Conservation (phyloP, 2,888 invertebrate species). For the Drosophila niveifrons region DNA sequence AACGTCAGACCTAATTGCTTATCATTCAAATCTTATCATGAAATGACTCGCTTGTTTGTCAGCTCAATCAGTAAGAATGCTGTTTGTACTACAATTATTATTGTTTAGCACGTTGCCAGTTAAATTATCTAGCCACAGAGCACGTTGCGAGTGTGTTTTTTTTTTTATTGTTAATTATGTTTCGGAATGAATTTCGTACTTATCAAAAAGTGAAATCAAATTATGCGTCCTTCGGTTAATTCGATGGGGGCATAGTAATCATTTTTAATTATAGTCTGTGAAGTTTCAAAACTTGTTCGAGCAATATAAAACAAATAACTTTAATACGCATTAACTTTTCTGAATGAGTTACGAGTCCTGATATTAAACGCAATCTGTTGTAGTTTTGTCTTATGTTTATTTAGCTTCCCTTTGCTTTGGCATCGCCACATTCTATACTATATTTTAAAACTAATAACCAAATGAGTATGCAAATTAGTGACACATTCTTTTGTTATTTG, state of each 20-base stretch:
- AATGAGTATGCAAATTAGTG: no score
- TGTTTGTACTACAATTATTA: not conserved
- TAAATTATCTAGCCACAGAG: not conserved
- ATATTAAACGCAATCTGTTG: no score
- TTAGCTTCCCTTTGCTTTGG: no score
- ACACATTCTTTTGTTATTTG: no score
- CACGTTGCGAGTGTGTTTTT: not conserved
- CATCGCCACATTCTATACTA: no score
- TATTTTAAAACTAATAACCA: no score
- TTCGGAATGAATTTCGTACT: not conserved
- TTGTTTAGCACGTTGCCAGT: not conserved
- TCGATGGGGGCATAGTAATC: not conserved
- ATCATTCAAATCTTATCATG: slow-evolving; percentile 8
- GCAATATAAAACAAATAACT: no score
- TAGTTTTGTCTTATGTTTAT: no score
- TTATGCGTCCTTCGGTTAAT: not conserved
- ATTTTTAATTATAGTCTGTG: not conserved
- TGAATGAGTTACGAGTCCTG: no score
- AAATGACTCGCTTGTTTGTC: slow-evolving; percentile 3
- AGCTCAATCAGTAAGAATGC: not conserved
- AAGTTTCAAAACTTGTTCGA: not conserved
- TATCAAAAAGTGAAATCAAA: not conserved
- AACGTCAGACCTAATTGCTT: not conserved
- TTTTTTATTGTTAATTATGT: not conserved
- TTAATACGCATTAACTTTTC: no score